These are phyloP conservation scores for Heliopora coerulea DNA, from an alignment of 92 coral and sea anemone species.

Conservation along the genomic window DNA sequence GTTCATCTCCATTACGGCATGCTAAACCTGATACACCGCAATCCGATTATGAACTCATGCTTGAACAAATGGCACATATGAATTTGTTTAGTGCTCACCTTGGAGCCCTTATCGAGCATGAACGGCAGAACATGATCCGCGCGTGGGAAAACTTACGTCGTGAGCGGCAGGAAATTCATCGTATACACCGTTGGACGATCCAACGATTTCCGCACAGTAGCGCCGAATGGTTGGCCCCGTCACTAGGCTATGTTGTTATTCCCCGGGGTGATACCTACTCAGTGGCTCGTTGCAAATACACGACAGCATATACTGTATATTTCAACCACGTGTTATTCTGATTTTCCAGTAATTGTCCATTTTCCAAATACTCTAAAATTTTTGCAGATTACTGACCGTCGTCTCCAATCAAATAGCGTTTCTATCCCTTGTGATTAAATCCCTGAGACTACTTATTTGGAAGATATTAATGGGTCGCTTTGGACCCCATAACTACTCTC, in stretches of 20 bases:
- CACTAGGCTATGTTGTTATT: background rate
- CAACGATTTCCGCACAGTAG: constrained; percentile 9
- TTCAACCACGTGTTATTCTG: no score
- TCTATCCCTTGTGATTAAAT: no score
- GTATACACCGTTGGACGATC: constrained; percentile 1
- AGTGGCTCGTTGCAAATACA: background rate
- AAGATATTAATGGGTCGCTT: no score
- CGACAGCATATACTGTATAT: background rate
- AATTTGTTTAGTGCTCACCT: background rate
- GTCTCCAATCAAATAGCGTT: no score
- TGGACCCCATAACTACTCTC: no score
- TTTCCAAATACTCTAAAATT: no score
- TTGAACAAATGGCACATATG: background rate
- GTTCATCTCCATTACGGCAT: no score
- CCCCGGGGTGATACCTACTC: background rate
- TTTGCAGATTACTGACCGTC: no score
- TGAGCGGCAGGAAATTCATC: background rate
- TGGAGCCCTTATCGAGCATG: constrained; percentile 19
- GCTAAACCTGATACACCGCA: no score
- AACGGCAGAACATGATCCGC: constrained; percentile 8
- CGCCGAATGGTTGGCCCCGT: constrained; percentile 6
- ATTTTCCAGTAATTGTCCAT: no score
- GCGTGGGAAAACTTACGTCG: constrained; percentile 24
- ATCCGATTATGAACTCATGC: no score
- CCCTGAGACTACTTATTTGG: no score